phyloP scores from a whole-genome alignment of 2,113 vertebrate species.

The Morone chrysops region DNA sequence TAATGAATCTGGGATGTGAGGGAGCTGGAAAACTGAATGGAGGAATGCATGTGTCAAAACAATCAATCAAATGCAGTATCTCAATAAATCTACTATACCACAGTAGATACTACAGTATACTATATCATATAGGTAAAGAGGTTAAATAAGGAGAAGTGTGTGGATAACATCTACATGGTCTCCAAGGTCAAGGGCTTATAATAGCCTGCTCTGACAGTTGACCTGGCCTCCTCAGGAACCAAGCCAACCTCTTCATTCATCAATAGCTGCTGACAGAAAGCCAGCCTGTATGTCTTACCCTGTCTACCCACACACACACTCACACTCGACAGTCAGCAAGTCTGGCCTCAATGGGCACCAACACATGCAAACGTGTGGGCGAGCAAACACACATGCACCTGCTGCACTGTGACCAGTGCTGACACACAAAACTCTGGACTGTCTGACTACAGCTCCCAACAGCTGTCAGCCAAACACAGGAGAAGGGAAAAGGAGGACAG shows the following conservation, averaged over 20 bases:
- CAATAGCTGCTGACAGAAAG: slow-evolving; percentile 72
- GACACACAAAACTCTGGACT: slow-evolving; percentile 61
- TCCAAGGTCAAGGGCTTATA: slow-evolving; percentile 30
- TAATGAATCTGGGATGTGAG: not conserved
- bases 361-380: slow-evolving; percentile 51
- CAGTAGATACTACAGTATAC: not conserved
- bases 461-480: slow-evolving; percentile 60
- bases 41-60: not conserved
- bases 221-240: slow-evolving; percentile 24
- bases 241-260: slow-evolving; percentile 59
- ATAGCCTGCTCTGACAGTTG: slow-evolving; percentile 26
- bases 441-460: slow-evolving; percentile 63
- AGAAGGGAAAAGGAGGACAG: slow-evolving; percentile 8
- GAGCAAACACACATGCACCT: slow-evolving; percentile 65
- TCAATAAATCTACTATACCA: not conserved
- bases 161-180: not conserved
- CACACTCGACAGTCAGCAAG: slow-evolving; percentile 50
- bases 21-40: not conserved
- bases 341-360: slow-evolving; percentile 51
- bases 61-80: not conserved
- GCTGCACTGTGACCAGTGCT: slow-evolving; percentile 65
- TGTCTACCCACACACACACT: not conserved
- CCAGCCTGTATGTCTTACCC: slow-evolving; percentile 42
- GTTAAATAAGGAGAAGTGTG: slow-evolving; percentile 22
- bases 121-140: not conserved